A percentile compares a stretch with the other conserved stretches of the same genome.
Evolutionary conservation across 2,113 vertebrate species (phyloP).

Genomic region (Lophotis ruficrista): DNA sequence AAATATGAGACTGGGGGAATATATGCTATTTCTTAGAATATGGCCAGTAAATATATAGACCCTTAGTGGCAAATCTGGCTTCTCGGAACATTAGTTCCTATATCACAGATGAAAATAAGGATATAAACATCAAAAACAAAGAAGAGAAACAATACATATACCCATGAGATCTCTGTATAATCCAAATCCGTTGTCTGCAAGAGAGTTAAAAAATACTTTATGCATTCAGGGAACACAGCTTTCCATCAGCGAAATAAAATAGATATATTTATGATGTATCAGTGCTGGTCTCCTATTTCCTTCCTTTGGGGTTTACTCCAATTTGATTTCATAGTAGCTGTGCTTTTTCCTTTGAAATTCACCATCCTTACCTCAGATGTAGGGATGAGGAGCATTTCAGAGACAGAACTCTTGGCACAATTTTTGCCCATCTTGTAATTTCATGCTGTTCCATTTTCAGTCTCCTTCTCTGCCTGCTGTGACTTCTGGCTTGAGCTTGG

Average conservation of each 20-base stretch:
- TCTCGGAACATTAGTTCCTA: constrained; percentile 31
- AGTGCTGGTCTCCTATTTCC: neutral
- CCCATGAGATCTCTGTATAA: neutral
- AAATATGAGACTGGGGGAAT: constrained; percentile 27
- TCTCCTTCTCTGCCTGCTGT: neutral
- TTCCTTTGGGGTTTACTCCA: neutral
- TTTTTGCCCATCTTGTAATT: neutral
- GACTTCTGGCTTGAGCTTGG: neutral
- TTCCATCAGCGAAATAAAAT: constrained; percentile 12
- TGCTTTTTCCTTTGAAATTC: constrained; percentile 22
- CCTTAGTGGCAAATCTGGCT: constrained; percentile 32
- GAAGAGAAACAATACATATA: constrained; percentile 6
- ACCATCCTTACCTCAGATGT: neutral
- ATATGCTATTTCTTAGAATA: constrained; percentile 20
- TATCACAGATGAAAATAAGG: constrained; percentile 53
- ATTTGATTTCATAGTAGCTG: neutral
- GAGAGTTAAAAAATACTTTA: constrained; percentile 9
- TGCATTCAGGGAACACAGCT: neutral
- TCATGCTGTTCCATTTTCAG: neutral
- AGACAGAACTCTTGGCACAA: neutral
- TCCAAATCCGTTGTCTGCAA: constrained; percentile 12
- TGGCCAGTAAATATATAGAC: constrained; percentile 44
- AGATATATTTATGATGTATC: neutral
- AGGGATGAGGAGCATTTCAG: neutral
- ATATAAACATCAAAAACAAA: constrained; percentile 49